A percentile compares a stretch with the other conserved stretches of the same genome.
phyloP scores from a whole-genome alignment of 2,888 invertebrate species.

The Nezara viridula region DNA sequence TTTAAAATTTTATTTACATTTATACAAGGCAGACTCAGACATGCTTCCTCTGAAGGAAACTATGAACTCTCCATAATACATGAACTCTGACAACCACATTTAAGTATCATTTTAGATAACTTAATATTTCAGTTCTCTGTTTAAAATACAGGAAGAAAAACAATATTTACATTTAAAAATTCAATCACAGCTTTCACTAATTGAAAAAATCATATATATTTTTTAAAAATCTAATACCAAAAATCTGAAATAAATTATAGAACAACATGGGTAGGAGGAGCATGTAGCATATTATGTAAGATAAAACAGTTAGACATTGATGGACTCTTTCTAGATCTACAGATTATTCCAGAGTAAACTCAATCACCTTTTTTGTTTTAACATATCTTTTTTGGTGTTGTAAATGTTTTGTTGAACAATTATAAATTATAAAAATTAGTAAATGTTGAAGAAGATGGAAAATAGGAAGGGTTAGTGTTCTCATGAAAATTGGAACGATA shows the following conservation, averaged over 20 bases:
- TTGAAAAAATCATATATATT: not conserved
- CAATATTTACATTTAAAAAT: constrained; percentile 31
- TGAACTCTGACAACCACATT: too few species aligned
- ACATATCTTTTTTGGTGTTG: not conserved
- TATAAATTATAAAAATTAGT: not conserved
- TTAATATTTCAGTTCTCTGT: not conserved
- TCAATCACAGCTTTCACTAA: constrained; percentile 28
- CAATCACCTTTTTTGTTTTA: constrained; percentile 8
- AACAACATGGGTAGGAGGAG: not conserved
- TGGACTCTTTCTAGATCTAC: not conserved
- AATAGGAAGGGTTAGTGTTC: too few species aligned
- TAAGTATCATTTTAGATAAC: not conserved
- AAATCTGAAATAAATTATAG: not conserved
- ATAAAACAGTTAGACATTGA: not conserved
- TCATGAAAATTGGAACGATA: too few species aligned
- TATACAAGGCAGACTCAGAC: constrained; percentile 48
- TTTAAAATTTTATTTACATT: constrained; percentile 45
- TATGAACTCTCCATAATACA: not conserved
- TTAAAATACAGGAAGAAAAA: not conserved
- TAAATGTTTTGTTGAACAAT: not conserved
- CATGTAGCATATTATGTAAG: constrained; percentile 2
- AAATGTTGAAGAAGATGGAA: constrained; percentile 11
- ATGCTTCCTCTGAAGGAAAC: not conserved
- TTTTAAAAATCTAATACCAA: not conserved
- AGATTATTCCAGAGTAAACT: not conserved